These are phyloP conservation scores for Ecdyonurus torrentis DNA, from an alignment of 2,888 invertebrate genomes.

Conservation along the genomic window DNA sequence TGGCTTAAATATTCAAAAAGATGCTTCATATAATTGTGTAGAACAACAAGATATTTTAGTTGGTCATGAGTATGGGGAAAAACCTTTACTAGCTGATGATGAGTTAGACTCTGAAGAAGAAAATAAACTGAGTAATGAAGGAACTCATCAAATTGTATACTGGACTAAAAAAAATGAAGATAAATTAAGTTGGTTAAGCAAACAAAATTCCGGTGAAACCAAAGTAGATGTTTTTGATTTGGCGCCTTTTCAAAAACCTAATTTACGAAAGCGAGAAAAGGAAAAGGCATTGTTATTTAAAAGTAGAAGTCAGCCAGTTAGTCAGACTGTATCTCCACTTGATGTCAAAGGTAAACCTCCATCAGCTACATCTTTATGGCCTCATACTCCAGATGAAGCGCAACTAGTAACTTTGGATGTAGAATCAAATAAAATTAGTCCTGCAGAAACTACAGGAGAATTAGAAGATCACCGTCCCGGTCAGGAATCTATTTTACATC, in stretches of 20 bases:
- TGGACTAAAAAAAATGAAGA: slow-evolving; percentile 11
- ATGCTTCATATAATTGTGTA: slow-evolving; percentile 36
- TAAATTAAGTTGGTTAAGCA: not conserved
- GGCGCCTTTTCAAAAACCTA: slow-evolving; percentile 39
- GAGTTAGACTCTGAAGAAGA: slow-evolving; percentile 46
- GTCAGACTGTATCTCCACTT: slow-evolving; percentile 14
- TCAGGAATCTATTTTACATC: slow-evolving; percentile 3
- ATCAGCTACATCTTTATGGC: no score
- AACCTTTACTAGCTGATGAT: slow-evolving; percentile 56
- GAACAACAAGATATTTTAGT: slow-evolving; percentile 38
- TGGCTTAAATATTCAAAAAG: slow-evolving; percentile 7
- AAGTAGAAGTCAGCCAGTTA: slow-evolving; percentile 12
- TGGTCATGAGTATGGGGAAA: slow-evolving; percentile 58
- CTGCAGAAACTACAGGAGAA: slow-evolving; percentile 4
- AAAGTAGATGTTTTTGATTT: slow-evolving; percentile 44
- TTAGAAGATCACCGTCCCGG: not conserved
- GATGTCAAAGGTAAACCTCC: no score
- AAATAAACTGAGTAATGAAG: slow-evolving; percentile 9
- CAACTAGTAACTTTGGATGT: no score
- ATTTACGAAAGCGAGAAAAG: not conserved
- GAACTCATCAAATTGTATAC: not conserved
- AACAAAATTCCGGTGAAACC: not conserved
- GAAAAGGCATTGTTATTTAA: slow-evolving; percentile 7
- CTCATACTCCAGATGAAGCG: no score
- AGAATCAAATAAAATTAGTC: no score